These are phyloP conservation scores for Oligia fasciuncula DNA, from an alignment of 2,888 invertebrate species.

Conservation along the genomic window DNA sequence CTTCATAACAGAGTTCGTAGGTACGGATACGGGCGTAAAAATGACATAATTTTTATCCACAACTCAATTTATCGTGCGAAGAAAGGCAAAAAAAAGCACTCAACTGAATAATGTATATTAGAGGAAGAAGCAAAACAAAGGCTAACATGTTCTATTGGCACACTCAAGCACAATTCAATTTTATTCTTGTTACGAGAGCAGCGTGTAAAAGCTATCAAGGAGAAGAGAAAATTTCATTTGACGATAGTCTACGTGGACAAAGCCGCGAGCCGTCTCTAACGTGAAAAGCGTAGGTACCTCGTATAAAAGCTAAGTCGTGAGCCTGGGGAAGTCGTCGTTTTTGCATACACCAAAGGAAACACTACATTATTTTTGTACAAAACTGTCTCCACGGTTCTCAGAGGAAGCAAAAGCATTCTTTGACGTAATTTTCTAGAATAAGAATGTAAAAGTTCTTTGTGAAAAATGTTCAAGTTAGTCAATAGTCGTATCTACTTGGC, in stretches of 20 bases:
- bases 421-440: constrained; percentile 27
- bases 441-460: constrained; percentile 12
- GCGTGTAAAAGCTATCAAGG: constrained; percentile 55
- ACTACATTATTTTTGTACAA: constrained; percentile 51
- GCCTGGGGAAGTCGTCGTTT: constrained; percentile 32
- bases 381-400: constrained; percentile 25
- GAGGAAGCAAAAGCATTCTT: constrained; percentile 40
- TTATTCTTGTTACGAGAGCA: constrained; percentile 40
- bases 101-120: constrained; percentile 41
- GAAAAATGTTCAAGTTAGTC: neutral
- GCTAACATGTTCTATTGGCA: constrained; percentile 56
- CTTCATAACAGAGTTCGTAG: neutral
- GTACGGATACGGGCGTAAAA: constrained; percentile 4
- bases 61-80: constrained; percentile 22
- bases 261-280: constrained; percentile 33
- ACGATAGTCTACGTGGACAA: constrained; percentile 46
- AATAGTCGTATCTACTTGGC: neutral
- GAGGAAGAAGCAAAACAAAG: constrained; percentile 45
- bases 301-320: constrained; percentile 48
- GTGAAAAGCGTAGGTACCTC: constrained; percentile 36
- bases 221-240: constrained; percentile 51
- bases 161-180: constrained; percentile 54
- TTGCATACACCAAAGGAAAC: constrained; percentile 52
- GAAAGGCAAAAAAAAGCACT: constrained; percentile 18
- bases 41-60: constrained; percentile 9